These are phyloP conservation scores for Pararge aegeria DNA, from an alignment of 1,140 invertebrate genomes.

Conservation along the genomic window DNA sequence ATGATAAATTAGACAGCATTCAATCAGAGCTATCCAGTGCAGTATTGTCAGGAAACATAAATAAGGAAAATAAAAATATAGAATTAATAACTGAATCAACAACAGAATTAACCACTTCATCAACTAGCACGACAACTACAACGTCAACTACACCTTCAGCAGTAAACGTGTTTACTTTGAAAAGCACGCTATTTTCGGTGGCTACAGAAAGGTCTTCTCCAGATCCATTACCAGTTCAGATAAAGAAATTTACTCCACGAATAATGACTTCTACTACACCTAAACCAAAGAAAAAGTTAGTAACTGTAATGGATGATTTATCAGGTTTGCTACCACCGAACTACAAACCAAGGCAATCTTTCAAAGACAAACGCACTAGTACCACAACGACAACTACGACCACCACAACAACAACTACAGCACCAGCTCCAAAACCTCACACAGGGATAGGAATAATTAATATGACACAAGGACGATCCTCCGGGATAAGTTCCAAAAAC, in stretches of 20 bases:
- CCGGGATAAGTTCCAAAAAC: slow-evolving; percentile 75
- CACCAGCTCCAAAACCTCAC: slow-evolving; percentile 41
- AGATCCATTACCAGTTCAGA: slow-evolving; percentile 78
- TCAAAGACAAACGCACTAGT: slow-evolving; percentile 78
- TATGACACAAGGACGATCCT: slow-evolving; percentile 69
- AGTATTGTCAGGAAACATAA: slow-evolving; percentile 83
- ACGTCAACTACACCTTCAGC: slow-evolving; percentile 67
- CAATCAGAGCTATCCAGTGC: slow-evolving; percentile 90
- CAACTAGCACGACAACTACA: slow-evolving; percentile 74
- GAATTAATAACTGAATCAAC: slow-evolving; percentile 81
- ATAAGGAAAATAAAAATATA: slow-evolving; percentile 80
- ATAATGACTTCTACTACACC: slow-evolving; percentile 77
- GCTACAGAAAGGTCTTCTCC: slow-evolving; percentile 70
- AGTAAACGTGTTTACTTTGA: slow-evolving; percentile 71
- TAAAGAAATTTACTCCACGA: slow-evolving; percentile 84
- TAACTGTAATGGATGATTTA: slow-evolving; percentile 83
- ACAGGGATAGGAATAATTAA: slow-evolving; percentile 53
- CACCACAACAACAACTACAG: slow-evolving; percentile 66
- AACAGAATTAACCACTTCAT: slow-evolving; percentile 66
- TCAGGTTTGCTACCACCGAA: slow-evolving; percentile 82
- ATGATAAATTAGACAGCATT: slow-evolving; percentile 90
- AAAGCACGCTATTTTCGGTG: slow-evolving; percentile 62
- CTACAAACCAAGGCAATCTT: slow-evolving; percentile 80
- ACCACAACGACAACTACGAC: slow-evolving; percentile 74
- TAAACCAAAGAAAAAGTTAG: slow-evolving; percentile 78